These are phyloP conservation scores for Nymphalis c-album DNA, from an alignment of 2,888 invertebrate genomes.

Conservation along the genomic window DNA sequence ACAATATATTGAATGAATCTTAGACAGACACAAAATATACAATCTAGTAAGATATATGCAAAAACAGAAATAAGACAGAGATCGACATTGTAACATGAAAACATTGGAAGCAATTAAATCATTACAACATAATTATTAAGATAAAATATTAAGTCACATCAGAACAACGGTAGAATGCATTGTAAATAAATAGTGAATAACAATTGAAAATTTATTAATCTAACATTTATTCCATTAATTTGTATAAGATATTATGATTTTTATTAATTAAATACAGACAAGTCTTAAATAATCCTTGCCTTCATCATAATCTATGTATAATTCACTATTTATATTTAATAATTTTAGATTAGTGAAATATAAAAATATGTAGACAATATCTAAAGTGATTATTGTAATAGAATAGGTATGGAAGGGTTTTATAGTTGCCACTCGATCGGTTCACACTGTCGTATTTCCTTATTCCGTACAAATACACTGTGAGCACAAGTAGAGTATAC, in stretches of 20 bases:
- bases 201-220: slow-evolving; percentile 24
- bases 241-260: slow-evolving; percentile 19
- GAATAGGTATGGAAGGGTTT: slow-evolving; percentile 27
- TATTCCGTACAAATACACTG: slow-evolving; percentile 12
- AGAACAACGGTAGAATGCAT: slow-evolving; percentile 16
- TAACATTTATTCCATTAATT: slow-evolving; percentile 20
- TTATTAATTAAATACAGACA: slow-evolving; percentile 27
- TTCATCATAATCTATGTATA: slow-evolving; percentile 36
- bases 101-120: slow-evolving; percentile 27
- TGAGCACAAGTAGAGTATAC: slow-evolving; percentile 26
- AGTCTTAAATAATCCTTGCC: slow-evolving; percentile 20
- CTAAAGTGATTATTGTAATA: slow-evolving; percentile 32
- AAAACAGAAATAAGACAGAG: slow-evolving; percentile 27
- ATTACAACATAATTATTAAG: slow-evolving; percentile 14
- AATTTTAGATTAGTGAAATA: slow-evolving; percentile 36
- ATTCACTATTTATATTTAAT: slow-evolving; percentile 33
- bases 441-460: slow-evolving; percentile 19
- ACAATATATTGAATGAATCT: slow-evolving; percentile 30
- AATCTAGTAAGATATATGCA: slow-evolving; percentile 26
- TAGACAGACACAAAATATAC: slow-evolving; percentile 37
- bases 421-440: slow-evolving; percentile 24
- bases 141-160: slow-evolving; percentile 12
- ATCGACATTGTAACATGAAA: slow-evolving; percentile 28
- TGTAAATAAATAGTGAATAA: slow-evolving; percentile 31
- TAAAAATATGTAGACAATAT: slow-evolving; percentile 40